A percentile compares a stretch with the other conserved stretches of the same genome.
Conservation (phyloP, 2,797 vertebrate species). For the Delichon dasypus region DNA sequence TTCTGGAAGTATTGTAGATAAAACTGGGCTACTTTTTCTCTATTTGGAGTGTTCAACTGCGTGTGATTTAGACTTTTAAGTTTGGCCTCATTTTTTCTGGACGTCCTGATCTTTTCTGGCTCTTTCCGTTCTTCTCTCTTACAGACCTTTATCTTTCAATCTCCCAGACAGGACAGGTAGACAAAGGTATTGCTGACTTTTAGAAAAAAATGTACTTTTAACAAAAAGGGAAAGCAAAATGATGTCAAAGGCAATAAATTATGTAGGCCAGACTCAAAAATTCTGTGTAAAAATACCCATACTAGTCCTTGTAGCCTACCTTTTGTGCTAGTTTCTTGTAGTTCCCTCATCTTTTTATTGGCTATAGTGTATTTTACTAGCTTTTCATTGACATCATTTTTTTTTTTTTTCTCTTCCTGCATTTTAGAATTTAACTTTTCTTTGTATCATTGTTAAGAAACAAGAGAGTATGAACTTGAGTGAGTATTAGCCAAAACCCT, state of each 20-base stretch:
- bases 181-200: slow-evolving; percentile 97
- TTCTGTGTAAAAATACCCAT: slow-evolving; percentile 77
- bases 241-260: slow-evolving; percentile 87
- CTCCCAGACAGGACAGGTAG: slow-evolving; percentile 99
- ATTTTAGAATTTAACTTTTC: slow-evolving; percentile 73
- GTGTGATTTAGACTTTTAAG: slow-evolving; percentile 81
- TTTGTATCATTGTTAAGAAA: slow-evolving; percentile 64
- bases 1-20: slow-evolving; percentile 58
- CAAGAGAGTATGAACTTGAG: background rate
- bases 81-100: slow-evolving; percentile 87
- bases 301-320: slow-evolving; percentile 80
- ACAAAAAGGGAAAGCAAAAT: slow-evolving; percentile 88
- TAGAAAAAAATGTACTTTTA: slow-evolving; percentile 80
- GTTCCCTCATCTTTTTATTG: slow-evolving; percentile 80
- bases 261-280: slow-evolving; percentile 88
- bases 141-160: slow-evolving; percentile 99
- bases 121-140: slow-evolving; percentile 99
- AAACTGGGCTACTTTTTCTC: slow-evolving; percentile 45
- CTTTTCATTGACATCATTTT: slow-evolving; percentile 75
- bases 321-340: slow-evolving; percentile 80
- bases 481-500: background rate
- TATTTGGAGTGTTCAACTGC: slow-evolving; percentile 69
- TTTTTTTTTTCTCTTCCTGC: slow-evolving; percentile 76
- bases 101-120: slow-evolving; percentile 96
- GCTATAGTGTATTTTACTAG: slow-evolving; percentile 78